Conservation (phyloP, 1,140 invertebrate species). For the Ylistrum balloti region DNA sequence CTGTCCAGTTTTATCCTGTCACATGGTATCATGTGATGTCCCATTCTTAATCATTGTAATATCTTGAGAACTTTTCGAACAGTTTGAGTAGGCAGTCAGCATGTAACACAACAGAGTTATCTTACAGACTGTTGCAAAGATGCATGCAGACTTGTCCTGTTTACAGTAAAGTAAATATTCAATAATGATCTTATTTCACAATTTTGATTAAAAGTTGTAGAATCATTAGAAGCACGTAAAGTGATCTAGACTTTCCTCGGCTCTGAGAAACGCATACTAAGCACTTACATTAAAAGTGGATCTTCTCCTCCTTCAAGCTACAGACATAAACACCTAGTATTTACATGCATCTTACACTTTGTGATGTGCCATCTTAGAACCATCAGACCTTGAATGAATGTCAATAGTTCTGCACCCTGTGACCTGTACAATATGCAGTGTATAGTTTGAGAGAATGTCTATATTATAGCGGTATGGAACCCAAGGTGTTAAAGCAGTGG, state of each 20-base stretch:
- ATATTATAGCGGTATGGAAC: neutral
- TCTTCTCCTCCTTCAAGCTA: neutral
- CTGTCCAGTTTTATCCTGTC: too few relatives aligned
- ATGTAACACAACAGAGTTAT: too few relatives aligned
- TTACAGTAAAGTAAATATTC: too few relatives aligned
- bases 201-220: neutral
- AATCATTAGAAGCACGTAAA: neutral
- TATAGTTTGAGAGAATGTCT: neutral
- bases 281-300: neutral
- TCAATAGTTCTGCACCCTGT: neutral
- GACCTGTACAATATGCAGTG: neutral
- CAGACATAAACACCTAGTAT: neutral
- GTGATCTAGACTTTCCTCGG: neutral
- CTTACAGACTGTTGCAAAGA: too few relatives aligned
- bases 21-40: too few relatives aligned
- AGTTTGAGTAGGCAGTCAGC: too few relatives aligned
- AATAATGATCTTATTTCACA: too few relatives aligned
- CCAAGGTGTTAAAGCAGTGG: neutral
- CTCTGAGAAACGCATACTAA: neutral
- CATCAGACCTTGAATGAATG: neutral
- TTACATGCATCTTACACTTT: neutral
- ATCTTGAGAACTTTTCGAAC: too few relatives aligned
- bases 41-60: too few relatives aligned
- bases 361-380: neutral
- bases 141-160: too few relatives aligned